phyloP scores from a whole-genome alignment of 2,113 vertebrate species.

The Platysteira castanea region DNA sequence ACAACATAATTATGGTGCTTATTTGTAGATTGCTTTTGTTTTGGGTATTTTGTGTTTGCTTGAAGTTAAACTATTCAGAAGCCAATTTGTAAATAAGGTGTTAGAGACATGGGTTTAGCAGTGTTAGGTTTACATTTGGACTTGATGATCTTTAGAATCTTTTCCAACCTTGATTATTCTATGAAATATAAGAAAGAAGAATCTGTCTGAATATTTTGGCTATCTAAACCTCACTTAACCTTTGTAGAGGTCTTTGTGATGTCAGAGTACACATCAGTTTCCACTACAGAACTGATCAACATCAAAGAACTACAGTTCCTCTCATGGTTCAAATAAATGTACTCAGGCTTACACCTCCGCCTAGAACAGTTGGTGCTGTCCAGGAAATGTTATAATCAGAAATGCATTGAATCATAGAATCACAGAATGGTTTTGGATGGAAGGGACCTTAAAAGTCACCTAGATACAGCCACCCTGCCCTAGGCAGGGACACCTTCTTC shows the following conservation, averaged over 20 bases:
- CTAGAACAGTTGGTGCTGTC: background rate
- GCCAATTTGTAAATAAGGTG: background rate
- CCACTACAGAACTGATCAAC: background rate
- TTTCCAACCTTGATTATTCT: background rate
- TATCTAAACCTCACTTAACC: background rate
- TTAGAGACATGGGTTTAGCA: background rate
- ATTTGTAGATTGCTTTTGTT: background rate
- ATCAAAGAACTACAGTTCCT: background rate
- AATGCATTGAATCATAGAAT: background rate
- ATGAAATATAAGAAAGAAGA: background rate
- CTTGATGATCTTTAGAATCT: background rate
- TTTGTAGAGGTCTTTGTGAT: background rate
- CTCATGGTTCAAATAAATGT: background rate
- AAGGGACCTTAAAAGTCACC: background rate
- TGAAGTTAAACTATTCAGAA: background rate
- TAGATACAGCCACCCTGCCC: background rate
- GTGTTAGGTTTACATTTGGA: background rate
- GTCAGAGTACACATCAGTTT: background rate
- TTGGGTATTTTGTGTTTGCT: fast-evolving
- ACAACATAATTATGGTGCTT: background rate
- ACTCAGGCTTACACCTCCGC: background rate
- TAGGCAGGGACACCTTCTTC: background rate
- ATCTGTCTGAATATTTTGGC: background rate
- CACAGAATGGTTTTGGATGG: background rate
- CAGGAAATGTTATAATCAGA: background rate